Evolutionary conservation across 1,140 invertebrate genomes (phyloP), one percentile per base, ranked within the genome.

Genomic region (Trypoxylus dichotomus): DNA sequence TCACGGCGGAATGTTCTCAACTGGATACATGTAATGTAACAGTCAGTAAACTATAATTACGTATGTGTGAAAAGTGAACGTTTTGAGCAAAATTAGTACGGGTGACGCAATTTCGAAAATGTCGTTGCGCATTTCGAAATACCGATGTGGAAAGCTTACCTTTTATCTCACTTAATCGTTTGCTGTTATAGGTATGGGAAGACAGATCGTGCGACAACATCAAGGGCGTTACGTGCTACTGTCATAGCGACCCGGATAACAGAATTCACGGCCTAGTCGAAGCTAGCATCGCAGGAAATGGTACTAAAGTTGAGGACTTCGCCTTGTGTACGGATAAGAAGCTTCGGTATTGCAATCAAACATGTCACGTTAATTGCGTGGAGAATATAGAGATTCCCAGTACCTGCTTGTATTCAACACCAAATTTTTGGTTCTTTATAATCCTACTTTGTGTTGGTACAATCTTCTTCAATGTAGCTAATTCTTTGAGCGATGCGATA

Each of bases 401-500:
- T 29, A 47, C 8, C 60, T 81, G 81, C 43, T 75, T 80, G n/a
- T 81, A 81, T 32, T 0, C 19, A 24, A 73, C 83, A 3, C 60
- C 82, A 0, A 88, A 88, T 15, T 95, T 95, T 82, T 94, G 93
- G 93, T 86, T 88, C 13, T 94, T 93, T 80, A 90, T 94, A 0
- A 79, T 92, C 3, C 83, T 94, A 6, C 91, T 94, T 87, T 91
- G 91, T 32, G 76, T 93, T 1, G 93, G 93, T 37, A 92, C 90
- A 1, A 92, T 94, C 79, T 91, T 91, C 19, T 95, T 92, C 82
- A 94, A 94, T 84, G 92, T 95, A 0, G 88, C 89, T 21, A 94
- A 94, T 81, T 93, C 91, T 75, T 91, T 94, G 29, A 93, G 91
- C 42, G 94, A 95, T 86, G 93, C 93, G 25, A 91, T 94, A 74